Evolutionary conservation across 2,113 vertebrate species (phyloP).

Genomic region (Ochotona princeps): DNA sequence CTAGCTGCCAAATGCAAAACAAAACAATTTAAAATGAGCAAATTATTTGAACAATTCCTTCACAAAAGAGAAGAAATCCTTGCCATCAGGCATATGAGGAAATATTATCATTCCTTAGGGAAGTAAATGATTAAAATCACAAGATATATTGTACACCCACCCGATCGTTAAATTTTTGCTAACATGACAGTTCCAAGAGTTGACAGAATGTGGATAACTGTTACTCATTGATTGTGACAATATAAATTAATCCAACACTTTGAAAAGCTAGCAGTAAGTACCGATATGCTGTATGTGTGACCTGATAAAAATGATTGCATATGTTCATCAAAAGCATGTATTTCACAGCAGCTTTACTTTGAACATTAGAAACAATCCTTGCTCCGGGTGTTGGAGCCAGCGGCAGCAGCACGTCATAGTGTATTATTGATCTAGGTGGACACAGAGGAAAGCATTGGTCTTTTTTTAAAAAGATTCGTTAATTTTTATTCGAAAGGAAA

Average conservation of each 20-base stretch:
- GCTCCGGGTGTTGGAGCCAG: no score
- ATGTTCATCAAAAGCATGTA: neutral
- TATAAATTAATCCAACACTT: no score
- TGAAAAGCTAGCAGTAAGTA: neutral
- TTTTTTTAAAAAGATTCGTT: no score
- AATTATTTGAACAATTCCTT: constrained; percentile 9
- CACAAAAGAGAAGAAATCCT: neutral
- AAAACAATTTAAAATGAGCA: neutral
- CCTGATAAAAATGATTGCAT: neutral
- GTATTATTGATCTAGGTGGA: no score
- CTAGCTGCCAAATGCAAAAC: neutral
- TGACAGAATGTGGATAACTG: neutral
- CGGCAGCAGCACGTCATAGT: no score
- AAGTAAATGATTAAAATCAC: constrained; percentile 34
- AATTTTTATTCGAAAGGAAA: no score
- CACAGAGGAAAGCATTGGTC: no score
- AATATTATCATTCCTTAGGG: neutral
- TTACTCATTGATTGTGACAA: neutral
- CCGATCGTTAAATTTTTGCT: no score
- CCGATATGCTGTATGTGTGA: neutral
- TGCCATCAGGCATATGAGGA: neutral
- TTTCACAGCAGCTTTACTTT: constrained; percentile 2
- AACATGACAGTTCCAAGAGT: no score
- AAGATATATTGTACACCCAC: neutral
- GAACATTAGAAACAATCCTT: neutral